These are phyloP conservation scores for Volucella inflata DNA, from an alignment of 2,888 invertebrate species.

Conservation along the genomic window DNA sequence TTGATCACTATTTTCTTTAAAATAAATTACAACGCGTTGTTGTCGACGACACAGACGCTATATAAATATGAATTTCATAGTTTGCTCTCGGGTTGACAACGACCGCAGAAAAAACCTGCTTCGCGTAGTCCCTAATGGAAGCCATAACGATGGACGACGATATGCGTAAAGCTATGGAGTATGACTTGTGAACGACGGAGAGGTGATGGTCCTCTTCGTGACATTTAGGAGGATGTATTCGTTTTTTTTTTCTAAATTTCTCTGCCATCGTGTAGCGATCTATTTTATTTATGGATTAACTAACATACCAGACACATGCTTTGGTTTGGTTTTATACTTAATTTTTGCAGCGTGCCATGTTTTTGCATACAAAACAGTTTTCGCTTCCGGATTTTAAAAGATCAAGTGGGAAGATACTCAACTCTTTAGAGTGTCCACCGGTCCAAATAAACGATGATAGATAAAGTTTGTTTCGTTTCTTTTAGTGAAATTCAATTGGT, in stretches of 20 bases:
- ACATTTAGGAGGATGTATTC: slow-evolving; percentile 11
- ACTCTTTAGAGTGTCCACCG: too few species aligned
- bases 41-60: slow-evolving; percentile 6
- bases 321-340: background rate
- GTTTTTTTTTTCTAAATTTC: slow-evolving; percentile 41
- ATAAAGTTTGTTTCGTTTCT: too few species aligned
- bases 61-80: slow-evolving; percentile 18
- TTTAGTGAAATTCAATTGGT: too few species aligned
- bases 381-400: too few species aligned
- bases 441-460: too few species aligned
- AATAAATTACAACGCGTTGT: slow-evolving; percentile 36
- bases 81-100: slow-evolving; percentile 32
- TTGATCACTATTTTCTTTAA: slow-evolving; percentile 19
- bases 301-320: background rate
- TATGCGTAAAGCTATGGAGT: background rate
- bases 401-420: too few species aligned
- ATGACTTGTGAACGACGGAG: slow-evolving; percentile 10
- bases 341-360: slow-evolving; percentile 9
- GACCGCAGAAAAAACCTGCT: slow-evolving; percentile 36
- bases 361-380: background rate
- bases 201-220: slow-evolving; percentile 10
- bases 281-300: slow-evolving; percentile 56
- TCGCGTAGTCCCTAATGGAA: slow-evolving; percentile 1
- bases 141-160: background rate
- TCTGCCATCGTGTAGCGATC: slow-evolving; percentile 44